Conservation (phyloP, 1,140 invertebrate species). For the Tribolium castaneum region DNA sequence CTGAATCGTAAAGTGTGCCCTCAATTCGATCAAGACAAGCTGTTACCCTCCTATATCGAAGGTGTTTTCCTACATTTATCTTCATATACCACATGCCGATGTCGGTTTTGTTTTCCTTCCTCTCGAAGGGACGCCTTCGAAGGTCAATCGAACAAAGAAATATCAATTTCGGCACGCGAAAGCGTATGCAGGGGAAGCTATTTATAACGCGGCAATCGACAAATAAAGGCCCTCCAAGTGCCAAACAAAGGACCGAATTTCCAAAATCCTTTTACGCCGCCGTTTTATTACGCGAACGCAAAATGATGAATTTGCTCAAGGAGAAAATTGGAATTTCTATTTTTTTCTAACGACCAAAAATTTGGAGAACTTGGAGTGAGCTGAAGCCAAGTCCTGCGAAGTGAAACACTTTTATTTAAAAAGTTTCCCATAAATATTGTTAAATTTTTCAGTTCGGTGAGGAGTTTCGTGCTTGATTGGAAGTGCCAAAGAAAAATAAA, state of each 20-base stretch:
- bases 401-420: constrained; percentile 12
- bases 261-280: constrained; percentile 16
- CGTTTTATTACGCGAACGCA: not conserved
- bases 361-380: constrained; percentile 19
- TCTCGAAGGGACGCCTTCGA: constrained; percentile 13
- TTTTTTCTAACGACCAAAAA: too few relatives aligned
- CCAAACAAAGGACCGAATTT: constrained; percentile 14
- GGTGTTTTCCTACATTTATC: constrained; percentile 56
- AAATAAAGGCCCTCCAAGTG: constrained; percentile 9
- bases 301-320: not conserved
- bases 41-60: constrained; percentile 51
- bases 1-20: constrained; percentile 51
- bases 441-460: constrained; percentile 7
- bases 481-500: constrained; percentile 33
- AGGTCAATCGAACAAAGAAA: constrained; percentile 35
- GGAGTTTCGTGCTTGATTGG: constrained; percentile 4
- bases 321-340: constrained; percentile 12
- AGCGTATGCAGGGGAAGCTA: constrained; percentile 1
- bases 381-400: not conserved
- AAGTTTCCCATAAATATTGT: constrained; percentile 32
- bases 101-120: constrained; percentile 47
- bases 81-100: constrained; percentile 55
- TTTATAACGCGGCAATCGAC: constrained; percentile 20
- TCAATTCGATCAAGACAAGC: constrained; percentile 55
- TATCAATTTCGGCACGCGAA: not conserved